Conservation (phyloP, 2,113 vertebrate species). For the Coreoperca whiteheadi region DNA sequence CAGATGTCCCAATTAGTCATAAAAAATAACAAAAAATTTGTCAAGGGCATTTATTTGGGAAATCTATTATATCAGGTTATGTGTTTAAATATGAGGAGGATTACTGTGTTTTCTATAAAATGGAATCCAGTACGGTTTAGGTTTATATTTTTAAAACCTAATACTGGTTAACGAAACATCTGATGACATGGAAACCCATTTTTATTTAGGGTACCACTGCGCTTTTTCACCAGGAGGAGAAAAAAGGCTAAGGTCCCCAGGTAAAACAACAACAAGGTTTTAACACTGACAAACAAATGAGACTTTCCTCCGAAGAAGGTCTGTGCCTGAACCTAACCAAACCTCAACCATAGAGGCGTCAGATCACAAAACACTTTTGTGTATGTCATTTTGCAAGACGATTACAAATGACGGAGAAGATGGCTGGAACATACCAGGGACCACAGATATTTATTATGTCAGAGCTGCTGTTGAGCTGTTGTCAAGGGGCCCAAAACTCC, state of each 20-base stretch:
- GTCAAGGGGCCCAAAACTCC: conserved; percentile 37
- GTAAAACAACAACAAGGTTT: neutral
- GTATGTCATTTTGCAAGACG: neutral
- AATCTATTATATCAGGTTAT: conserved; percentile 15
- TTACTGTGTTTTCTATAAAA: conserved; percentile 21
- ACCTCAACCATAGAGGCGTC: neutral
- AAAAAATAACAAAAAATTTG: conserved; percentile 13
- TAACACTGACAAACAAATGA: neutral
- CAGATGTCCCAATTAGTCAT: conserved; percentile 40
- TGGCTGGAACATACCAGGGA: conserved; percentile 17
- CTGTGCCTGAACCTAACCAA: neutral
- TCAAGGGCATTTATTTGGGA: conserved; percentile 24
- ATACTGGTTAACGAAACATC: neutral
- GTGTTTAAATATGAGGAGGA: conserved; percentile 21
- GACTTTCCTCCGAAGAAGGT: too few relatives aligned
- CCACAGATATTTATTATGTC: conserved; percentile 47
- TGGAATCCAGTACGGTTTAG: neutral
- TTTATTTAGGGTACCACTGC: neutral
- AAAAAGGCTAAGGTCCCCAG: neutral
- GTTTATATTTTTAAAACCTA: conserved; percentile 2
- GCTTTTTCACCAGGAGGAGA: neutral
- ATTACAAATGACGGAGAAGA: neutral
- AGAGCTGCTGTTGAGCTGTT: conserved; percentile 40
- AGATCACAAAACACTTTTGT: neutral
- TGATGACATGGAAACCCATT: neutral